Percentiles rank a stretch among this genome's conserved stretches.
phyloP scores from a whole-genome alignment of 2,113 vertebrate species.

The Corythornis cristatus region DNA sequence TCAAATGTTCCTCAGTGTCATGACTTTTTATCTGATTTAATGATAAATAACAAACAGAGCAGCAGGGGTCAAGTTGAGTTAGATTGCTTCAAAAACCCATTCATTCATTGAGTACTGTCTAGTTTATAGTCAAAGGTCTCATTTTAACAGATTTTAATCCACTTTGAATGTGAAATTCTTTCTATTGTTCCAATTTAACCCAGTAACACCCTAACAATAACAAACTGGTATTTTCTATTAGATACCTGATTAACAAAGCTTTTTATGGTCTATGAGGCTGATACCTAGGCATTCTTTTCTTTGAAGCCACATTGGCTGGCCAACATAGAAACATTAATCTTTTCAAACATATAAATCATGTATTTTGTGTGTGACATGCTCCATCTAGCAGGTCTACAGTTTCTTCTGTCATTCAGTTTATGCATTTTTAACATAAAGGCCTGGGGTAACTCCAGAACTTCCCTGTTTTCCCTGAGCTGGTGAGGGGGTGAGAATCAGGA shows the following conservation, averaged over 20 bases:
- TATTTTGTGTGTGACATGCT: not conserved
- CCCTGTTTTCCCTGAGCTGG: not conserved
- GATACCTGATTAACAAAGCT: not conserved
- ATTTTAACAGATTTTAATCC: not conserved
- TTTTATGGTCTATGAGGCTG: not conserved
- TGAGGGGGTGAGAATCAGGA: not conserved
- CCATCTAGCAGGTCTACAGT: not conserved
- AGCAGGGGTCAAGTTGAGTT: not conserved
- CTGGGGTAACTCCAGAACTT: not conserved
- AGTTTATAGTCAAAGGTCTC: not conserved
- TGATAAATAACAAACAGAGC: not conserved
- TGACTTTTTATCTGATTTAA: not conserved
- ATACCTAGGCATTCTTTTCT: not conserved
- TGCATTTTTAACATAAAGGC: not conserved
- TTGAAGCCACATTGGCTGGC: not conserved
- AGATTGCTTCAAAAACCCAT: not conserved
- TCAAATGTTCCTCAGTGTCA: not conserved
- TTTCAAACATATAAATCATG: not conserved
- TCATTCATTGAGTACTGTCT: not conserved
- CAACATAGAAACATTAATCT: not conserved
- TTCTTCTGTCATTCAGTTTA: not conserved
- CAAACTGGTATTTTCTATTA: not conserved
- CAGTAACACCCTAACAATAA: not conserved
- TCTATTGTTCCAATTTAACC: not conserved
- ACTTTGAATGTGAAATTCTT: not conserved